phyloP scores from a whole-genome alignment of 2,113 vertebrate genomes.

The Dicrurus megarhynchus region DNA sequence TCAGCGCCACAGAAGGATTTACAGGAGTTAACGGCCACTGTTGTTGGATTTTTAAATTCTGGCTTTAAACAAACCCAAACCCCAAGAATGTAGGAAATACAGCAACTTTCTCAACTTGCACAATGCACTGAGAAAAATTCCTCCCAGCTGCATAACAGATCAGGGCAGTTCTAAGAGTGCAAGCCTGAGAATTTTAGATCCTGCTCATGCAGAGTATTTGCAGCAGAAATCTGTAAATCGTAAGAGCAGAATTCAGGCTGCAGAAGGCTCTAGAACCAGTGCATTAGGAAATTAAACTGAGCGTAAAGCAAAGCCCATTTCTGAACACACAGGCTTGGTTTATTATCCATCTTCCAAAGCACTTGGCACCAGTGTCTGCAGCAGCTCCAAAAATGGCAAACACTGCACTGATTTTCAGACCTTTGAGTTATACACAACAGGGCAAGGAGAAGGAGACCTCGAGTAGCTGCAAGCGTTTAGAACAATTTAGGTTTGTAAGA shows the following conservation, averaged over 20 bases:
- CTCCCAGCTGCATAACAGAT: not conserved
- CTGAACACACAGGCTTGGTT: not conserved
- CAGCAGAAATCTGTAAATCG: not conserved
- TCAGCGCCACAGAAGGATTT: not conserved
- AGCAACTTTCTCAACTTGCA: not conserved
- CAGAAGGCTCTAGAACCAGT: not conserved
- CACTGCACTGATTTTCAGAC: not conserved
- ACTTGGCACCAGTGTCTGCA: not conserved
- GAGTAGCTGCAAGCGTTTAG: not conserved
- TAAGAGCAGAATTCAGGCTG: not conserved
- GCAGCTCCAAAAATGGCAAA: not conserved
- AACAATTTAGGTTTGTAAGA: not conserved
- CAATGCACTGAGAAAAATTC: not conserved
- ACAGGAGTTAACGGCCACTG: not conserved
- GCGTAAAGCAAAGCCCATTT: not conserved
- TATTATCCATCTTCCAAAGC: not conserved
- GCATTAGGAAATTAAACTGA: not conserved
- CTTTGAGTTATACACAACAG: rapidly evolving
- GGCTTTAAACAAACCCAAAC: not conserved
- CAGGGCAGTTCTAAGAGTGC: not conserved
- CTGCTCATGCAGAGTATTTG: not conserved
- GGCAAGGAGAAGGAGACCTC: not conserved
- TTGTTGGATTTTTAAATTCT: not conserved
- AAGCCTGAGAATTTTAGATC: not conserved
- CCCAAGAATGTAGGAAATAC: not conserved